A percentile compares a stretch with the other conserved stretches of the same genome.
phyloP scores from a whole-genome alignment of 2,888 invertebrate genomes.

The Microctonus hyperodae region DNA sequence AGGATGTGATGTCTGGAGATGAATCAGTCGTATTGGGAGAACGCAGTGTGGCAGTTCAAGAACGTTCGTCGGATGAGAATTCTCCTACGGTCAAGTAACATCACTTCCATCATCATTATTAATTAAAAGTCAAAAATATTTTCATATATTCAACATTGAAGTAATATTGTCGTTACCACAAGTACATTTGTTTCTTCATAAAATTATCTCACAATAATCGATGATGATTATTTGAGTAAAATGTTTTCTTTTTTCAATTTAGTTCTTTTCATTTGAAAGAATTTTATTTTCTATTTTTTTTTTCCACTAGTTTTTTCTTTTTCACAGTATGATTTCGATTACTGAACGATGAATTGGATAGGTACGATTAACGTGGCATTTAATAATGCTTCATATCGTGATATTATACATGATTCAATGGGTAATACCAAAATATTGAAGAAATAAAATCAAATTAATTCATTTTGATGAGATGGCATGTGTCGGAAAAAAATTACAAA shows the following conservation, averaged over 20 bases:
- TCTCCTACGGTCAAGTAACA: slow-evolving; percentile 50
- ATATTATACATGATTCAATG: too few relatives aligned
- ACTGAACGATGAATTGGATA: not conserved
- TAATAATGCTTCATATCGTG: too few relatives aligned
- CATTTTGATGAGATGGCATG: not conserved
- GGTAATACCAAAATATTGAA: not conserved
- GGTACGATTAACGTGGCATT: too few relatives aligned
- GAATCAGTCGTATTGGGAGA: slow-evolving; percentile 24
- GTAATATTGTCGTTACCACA: not conserved
- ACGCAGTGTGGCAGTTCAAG: slow-evolving; percentile 32
- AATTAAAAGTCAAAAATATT: slow-evolving; percentile 28
- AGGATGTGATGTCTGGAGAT: slow-evolving; percentile 21
- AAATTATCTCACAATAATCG: not conserved
- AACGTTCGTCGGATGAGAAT: slow-evolving; percentile 42
- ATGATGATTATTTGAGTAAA: not conserved
- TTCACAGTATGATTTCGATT: not conserved
- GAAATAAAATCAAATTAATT: not conserved
- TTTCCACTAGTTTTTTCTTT: not conserved
- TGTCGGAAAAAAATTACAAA: not conserved
- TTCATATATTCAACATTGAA: slow-evolving; percentile 19
- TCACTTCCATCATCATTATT: slow-evolving; percentile 36
- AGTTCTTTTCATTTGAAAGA: not conserved
- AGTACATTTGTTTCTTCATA: not conserved
- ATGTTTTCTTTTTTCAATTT: not conserved
- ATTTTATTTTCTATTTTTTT: not conserved